phyloP scores from a whole-genome alignment of 2,888 invertebrate genomes.

The Dorcus parallelipipedus region DNA sequence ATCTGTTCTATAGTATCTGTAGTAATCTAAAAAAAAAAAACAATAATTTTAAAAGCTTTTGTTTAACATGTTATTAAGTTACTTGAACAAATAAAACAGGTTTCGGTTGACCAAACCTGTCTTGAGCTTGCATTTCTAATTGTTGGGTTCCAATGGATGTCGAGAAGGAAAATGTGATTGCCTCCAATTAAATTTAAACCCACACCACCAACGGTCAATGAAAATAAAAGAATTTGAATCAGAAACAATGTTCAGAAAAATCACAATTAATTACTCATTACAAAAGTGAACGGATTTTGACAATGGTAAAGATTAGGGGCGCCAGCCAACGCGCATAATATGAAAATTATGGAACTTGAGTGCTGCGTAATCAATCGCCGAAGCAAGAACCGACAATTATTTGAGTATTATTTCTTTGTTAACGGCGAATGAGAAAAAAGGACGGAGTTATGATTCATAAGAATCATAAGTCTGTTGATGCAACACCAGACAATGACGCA shows the following conservation, averaged over 20 bases:
- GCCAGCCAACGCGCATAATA: too few relatives aligned
- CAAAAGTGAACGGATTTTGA: too few relatives aligned
- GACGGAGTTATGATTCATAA: too few relatives aligned
- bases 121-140: constrained; percentile 90
- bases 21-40: constrained; percentile 59
- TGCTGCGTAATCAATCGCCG: too few relatives aligned
- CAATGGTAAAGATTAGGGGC: too few relatives aligned
- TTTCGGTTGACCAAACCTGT: constrained; percentile 85
- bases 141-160: constrained; percentile 97
- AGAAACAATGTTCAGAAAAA: constrained; percentile 2
- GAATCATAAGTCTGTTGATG: too few relatives aligned
- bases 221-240: constrained; percentile 70
- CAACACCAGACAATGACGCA: too few relatives aligned
- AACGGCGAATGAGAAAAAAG: too few relatives aligned
- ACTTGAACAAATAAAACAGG: constrained; percentile 80
- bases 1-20: constrained; percentile 84
- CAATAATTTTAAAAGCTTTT: not conserved
- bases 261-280: too few relatives aligned
- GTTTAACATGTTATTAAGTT: constrained; percentile 35
- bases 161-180: constrained; percentile 85
- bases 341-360: too few relatives aligned
- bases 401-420: too few relatives aligned
- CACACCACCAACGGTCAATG: constrained; percentile 90
- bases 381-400: too few relatives aligned
- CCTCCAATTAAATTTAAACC: constrained; percentile 91